Evolutionary conservation across 2,113 vertebrate species (phyloP), one percentile per base, ranked within the genome.

Genomic region (Ictalurus punctatus): DNA sequence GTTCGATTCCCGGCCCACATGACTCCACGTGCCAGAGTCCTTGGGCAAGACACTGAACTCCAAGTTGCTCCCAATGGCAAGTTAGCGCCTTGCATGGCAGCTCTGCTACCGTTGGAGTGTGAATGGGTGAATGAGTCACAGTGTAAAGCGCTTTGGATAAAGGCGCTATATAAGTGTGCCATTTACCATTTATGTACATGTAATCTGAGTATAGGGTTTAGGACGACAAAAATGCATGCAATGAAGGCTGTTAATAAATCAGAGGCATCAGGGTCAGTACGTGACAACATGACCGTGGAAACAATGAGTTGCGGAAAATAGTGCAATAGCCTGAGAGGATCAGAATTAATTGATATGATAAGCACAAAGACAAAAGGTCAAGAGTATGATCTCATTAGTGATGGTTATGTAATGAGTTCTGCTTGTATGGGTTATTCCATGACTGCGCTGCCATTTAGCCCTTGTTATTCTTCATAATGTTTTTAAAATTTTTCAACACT

Each of bases 231-330:
- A 61, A 63, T 63, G 25, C 7, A 37, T 27, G 37, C 61, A 67
- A 67, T 84, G 44, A 67, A 19, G 25, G 40, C 8, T 84, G 82
- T 65, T 65, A 52, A 84, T 69, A 67, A 63, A 69, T 67, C 40
- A 67, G 44, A 84, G 25, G 61, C 54, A 34, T 69, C 44, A 10
- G 44, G 61, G 83, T 69, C 40, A n/a, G 63, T 9, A 65, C 3
- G 1, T 27, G 37, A 48, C 13, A 65, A 16, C 58, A 67, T 44
- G 27, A 84, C 40, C 8, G 25, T 67, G 61, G 63, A 84, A 84
- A 84, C 40, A 84, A 48, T 69, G 14, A 34, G 34, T 40, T 48
- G 23, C 4, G 13, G 25, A 48, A 48, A 27, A 67, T n/a, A 61
- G 8, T 3, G 23, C 37, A 65, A 6, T 84, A 40, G 82, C 17